Conservation (phyloP, 2,797 vertebrate genomes). For the Eidolon dupreanum region DNA sequence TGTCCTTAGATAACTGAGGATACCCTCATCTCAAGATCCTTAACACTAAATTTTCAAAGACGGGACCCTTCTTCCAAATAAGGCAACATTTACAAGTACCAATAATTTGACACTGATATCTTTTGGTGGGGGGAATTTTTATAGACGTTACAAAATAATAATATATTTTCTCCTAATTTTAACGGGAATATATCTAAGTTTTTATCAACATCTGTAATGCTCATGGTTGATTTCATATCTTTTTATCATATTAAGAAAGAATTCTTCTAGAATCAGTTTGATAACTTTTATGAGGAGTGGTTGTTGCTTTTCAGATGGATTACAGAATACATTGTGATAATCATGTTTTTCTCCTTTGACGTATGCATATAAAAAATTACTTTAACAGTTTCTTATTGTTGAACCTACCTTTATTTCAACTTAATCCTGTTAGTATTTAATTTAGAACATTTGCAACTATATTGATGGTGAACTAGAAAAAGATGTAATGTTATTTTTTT, state of each 20-base stretch:
- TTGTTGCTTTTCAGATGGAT: slow-evolving; percentile 3
- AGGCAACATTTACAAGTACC: neutral
- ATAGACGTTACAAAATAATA: neutral
- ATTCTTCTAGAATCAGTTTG: neutral
- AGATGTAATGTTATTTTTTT: neutral
- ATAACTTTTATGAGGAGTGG: neutral
- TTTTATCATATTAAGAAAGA: neutral
- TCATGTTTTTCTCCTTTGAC: neutral
- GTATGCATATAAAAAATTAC: slow-evolving; percentile 38
- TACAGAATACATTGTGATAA: neutral
- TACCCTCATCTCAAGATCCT: neutral
- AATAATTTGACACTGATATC: neutral
- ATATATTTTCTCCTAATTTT: neutral
- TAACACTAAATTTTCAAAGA: neutral
- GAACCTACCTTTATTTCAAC: slow-evolving; percentile 33
- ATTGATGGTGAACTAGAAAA: neutral
- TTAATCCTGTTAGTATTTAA: slow-evolving; percentile 60
- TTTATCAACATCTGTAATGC: neutral
- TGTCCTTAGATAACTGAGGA: neutral
- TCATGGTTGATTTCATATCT: neutral
- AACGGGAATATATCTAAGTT: neutral
- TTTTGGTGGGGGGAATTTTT: neutral
- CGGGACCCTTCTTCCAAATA: neutral
- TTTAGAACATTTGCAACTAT: slow-evolving; percentile 45
- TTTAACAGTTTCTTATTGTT: slow-evolving; percentile 50